Conservation (phyloP, 1,140 invertebrate species). For the Cephus cinctus region DNA sequence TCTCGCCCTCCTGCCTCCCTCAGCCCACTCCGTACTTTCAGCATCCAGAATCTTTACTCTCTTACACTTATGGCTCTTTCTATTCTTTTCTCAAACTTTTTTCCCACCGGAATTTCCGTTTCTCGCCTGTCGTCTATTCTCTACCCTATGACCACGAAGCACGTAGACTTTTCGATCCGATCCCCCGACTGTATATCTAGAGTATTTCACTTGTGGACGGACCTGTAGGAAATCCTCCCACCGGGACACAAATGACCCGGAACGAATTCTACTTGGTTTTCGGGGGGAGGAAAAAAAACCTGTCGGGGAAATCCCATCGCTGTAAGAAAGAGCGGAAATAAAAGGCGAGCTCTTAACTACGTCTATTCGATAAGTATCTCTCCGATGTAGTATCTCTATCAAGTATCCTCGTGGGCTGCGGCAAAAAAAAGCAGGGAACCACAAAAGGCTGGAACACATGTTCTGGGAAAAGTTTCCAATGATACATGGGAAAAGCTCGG, state of each 20-base stretch:
- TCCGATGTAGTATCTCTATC: conserved; percentile 1
- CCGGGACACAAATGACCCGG: conserved; percentile 12
- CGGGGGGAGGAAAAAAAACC: neutral
- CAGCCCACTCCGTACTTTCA: conserved; percentile 25
- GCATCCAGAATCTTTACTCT: conserved; percentile 30
- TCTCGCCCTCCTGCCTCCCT: conserved; percentile 15
- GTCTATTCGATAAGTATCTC: conserved; percentile 11
- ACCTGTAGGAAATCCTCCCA: too few species aligned
- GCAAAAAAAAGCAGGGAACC: neutral
- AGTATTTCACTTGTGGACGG: too few species aligned
- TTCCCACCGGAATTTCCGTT: too few species aligned
- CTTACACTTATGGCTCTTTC: conserved; percentile 16
- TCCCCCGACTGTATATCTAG: too few species aligned
- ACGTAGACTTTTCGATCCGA: too few species aligned
- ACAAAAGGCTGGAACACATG: too few species aligned
- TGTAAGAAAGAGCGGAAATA: neutral
- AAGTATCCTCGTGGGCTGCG: neutral
- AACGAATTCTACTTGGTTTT: conserved; percentile 9
- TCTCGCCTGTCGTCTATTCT: too few species aligned
- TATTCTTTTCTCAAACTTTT: too few species aligned
- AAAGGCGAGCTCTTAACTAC: too few species aligned
- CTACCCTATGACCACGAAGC: too few species aligned
- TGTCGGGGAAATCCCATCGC: conserved; percentile 2
- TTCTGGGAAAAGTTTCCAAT: conserved; percentile 23
- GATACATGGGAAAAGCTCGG: conserved; percentile 19